Conservation (phyloP, 2,113 vertebrate species). For the Myotis lucifugus region DNA sequence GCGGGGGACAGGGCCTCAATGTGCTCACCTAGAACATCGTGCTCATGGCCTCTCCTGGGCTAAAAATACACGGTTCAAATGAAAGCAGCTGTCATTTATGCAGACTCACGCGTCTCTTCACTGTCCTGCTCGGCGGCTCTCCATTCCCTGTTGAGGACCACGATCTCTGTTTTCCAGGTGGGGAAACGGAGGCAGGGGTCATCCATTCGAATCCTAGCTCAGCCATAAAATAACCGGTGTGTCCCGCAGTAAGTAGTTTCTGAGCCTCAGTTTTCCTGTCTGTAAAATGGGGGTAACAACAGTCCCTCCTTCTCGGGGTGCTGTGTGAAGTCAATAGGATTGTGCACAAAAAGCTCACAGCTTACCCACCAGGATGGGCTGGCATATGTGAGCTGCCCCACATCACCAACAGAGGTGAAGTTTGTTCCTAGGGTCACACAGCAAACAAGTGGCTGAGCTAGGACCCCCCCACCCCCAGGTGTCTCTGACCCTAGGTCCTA, state of each 20-base stretch:
- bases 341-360: fast-evolving
- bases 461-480: too few relatives aligned
- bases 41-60: neutral
- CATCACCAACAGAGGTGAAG: neutral
- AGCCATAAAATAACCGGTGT: neutral
- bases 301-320: neutral
- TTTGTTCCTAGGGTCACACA: neutral
- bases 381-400: neutral
- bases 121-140: too few relatives aligned
- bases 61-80: neutral
- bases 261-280: neutral
- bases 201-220: neutral
- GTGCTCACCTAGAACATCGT: neutral
- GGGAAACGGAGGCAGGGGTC: neutral
- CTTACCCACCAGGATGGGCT: neutral
- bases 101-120: neutral
- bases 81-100: neutral
- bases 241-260: neutral
- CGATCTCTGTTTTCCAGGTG: neutral
- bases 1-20: neutral
- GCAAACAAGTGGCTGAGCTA: neutral
- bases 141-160: neutral
- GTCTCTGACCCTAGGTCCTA: neutral
- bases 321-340: neutral
- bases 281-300: neutral